These are phyloP conservation scores for Eucera pruinosa DNA, from an alignment of 2,888 invertebrate genomes.

Conservation along the genomic window DNA sequence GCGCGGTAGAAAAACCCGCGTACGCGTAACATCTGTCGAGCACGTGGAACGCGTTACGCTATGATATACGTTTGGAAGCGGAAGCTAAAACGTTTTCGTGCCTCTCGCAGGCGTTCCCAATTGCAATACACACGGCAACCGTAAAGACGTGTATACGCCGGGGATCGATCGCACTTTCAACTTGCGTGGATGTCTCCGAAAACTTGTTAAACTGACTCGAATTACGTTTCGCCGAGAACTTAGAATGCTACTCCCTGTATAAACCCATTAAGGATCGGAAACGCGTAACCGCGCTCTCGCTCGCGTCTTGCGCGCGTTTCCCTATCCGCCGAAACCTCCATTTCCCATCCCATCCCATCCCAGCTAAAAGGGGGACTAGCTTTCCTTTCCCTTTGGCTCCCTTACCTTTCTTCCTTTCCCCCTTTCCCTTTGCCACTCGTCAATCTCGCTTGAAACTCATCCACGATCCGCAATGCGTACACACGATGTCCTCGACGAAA, in stretches of 20 bases:
- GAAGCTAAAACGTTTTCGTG: constrained; percentile 17
- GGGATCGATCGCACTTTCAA: constrained; percentile 37
- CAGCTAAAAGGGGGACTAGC: not conserved
- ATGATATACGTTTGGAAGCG: constrained; percentile 15
- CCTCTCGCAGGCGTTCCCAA: not conserved
- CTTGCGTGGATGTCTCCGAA: constrained; percentile 29
- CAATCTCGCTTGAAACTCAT: not conserved
- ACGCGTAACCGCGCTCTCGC: constrained; percentile 21
- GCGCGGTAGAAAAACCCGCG: constrained; percentile 1
- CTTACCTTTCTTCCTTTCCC: constrained; percentile 2
- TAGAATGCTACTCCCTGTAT: constrained; percentile 35
- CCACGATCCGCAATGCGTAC: constrained; percentile 12
- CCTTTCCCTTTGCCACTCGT: not conserved
- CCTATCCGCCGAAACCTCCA: constrained; percentile 19
- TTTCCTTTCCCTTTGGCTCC: not conserved
- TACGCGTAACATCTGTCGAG: constrained; percentile 39
- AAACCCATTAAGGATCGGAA: constrained; percentile 50
- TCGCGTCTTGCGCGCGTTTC: constrained; percentile 26
- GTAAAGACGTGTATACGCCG: no score
- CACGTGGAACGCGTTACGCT: constrained; percentile 35
- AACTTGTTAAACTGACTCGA: constrained; percentile 52
- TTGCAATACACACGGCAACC: not conserved
- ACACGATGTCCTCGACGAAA: not conserved
- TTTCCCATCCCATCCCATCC: constrained; percentile 31
- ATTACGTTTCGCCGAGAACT: constrained; percentile 35